Percentiles rank a stretch among this genome's conserved stretches.
These are phyloP conservation scores for Brevimyrus niger DNA, from an alignment of 2,113 vertebrate genomes.

Conservation along the genomic window DNA sequence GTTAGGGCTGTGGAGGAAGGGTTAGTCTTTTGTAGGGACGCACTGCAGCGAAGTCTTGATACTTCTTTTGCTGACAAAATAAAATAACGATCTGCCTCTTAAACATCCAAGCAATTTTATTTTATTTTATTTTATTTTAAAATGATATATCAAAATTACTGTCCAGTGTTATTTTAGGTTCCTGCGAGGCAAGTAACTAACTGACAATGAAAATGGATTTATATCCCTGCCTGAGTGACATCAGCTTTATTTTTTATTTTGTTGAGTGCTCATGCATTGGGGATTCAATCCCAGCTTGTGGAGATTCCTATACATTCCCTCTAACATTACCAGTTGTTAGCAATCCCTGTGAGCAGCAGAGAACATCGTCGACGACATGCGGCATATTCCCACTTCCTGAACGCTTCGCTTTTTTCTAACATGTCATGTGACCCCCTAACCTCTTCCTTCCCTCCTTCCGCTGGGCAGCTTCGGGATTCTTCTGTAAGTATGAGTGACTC, in stretches of 20 bases:
- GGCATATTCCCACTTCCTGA: background rate
- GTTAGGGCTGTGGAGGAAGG: background rate
- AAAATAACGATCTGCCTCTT: background rate
- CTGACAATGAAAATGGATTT: background rate
- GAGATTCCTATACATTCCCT: no score
- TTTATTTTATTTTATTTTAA: background rate
- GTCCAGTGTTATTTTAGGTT: background rate
- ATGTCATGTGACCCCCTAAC: background rate
- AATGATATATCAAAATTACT: background rate
- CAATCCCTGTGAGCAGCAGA: background rate
- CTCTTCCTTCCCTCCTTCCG: conserved; percentile 28
- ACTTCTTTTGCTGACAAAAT: background rate
- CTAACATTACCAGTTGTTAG: background rate
- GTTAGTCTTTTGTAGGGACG: background rate
- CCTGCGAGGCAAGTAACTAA: background rate
- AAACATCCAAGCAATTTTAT: background rate
- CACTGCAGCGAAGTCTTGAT: background rate
- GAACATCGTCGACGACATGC: background rate
- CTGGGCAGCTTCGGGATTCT: conserved; percentile 77
- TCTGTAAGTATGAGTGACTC: conserved; percentile 76
- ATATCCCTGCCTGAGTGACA: background rate
- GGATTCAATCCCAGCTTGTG: background rate
- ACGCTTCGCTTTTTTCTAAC: background rate
- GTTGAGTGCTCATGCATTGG: background rate
- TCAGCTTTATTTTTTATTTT: background rate